phyloP scores from a whole-genome alignment of 2,888 invertebrate genomes.

The Nezara viridula region DNA sequence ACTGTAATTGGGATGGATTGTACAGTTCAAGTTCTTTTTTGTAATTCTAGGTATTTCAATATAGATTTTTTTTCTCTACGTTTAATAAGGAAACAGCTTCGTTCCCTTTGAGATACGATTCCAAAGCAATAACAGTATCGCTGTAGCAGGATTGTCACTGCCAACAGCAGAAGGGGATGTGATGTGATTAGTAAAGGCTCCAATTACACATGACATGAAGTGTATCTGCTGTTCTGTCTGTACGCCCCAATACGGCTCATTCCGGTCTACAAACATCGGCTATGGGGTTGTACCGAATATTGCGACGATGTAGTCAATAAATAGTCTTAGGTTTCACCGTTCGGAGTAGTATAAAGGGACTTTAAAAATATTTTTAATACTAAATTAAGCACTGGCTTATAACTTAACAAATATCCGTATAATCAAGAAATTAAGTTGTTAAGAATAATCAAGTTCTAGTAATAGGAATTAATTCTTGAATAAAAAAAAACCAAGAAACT shows the following conservation, averaged over 20 bases:
- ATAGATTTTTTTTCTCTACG: background rate
- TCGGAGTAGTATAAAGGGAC: background rate
- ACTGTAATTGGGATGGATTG: too few relatives aligned
- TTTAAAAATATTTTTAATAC: too few relatives aligned
- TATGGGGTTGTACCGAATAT: background rate
- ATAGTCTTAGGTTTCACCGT: background rate
- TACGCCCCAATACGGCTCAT: background rate
- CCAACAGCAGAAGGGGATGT: background rate
- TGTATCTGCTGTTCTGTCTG: background rate
- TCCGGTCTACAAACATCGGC: background rate
- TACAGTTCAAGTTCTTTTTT: too few relatives aligned
- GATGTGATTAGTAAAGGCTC: constrained; percentile 16
- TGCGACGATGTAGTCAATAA: background rate
- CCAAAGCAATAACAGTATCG: background rate
- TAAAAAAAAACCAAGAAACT: too few relatives aligned
- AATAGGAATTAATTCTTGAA: too few relatives aligned
- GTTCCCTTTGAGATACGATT: background rate
- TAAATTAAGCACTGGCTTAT: too few relatives aligned
- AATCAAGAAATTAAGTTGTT: too few relatives aligned
- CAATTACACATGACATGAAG: constrained; percentile 5
- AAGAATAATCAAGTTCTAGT: too few relatives aligned
- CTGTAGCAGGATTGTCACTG: background rate
- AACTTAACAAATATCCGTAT: too few relatives aligned
- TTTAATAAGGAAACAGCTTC: too few relatives aligned
- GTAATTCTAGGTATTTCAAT: background rate